Base-by-base conservation (phyloP, 2,113 vertebrate species). In the Laterallus jamaicensis region DNA sequence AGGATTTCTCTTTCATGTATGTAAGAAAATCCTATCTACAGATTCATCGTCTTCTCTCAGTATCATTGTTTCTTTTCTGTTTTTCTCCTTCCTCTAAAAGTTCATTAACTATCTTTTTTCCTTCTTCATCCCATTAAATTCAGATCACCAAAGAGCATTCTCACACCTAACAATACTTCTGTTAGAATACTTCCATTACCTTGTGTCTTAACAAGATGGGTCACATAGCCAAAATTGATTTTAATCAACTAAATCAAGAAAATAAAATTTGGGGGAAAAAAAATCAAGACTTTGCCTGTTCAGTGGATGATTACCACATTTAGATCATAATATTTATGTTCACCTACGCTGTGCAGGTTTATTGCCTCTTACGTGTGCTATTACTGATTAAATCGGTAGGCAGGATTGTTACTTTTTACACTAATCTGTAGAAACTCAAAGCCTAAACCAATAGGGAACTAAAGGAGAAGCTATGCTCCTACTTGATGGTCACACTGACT, bases 271-370 rank as follows among this genome's bases (percentile, higher is more conserved):
- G 49, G 19, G 19, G 19, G 13, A 17, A 17, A 62, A 82, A 92
- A 92, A 66, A 67, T 35, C 14, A 59, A 81, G 18, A 39, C 28
- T 89, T 89, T 56, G 14, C 14, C 66, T 87, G 32, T 64, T 88
- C 91, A 91, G 35, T 16, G 21, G 60, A 84, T 88, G 70, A 86
- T 75, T 82, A 79, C 22, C 80, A 59, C 69, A 90, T 93, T 95
- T 95, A 93, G 73, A 55, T 60, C 54, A 91, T 90, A 90, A 44
- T 82, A 70, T 89, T 95, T 95, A 78, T 62, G 63, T n/a, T 97
- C 50, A 79, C 54, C 71, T 96, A 39, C 54, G 56, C 58, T 91
- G 29, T 86, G 25, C 62, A 90, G 49, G 25, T 86, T 97, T 94
- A 91, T 90, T 95, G 80, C 31, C 59, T 77, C 69, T 94, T 67